Evolutionary conservation across 2,113 vertebrate species (phyloP).

Genomic region (Trinectes maculatus): DNA sequence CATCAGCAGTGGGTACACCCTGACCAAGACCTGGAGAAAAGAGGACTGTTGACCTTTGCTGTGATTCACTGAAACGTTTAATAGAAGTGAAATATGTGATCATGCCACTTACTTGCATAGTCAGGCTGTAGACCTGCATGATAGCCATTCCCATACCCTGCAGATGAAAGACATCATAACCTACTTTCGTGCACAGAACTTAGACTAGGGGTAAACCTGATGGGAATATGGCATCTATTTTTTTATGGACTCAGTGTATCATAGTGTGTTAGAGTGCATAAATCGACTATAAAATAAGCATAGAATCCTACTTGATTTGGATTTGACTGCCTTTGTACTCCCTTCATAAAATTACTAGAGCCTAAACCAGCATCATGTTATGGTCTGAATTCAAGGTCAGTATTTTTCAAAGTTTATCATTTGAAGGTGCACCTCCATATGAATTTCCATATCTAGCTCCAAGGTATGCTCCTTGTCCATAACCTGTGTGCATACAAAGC

Average conservation of each 20-base stretch:
- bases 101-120: slow-evolving; percentile 55
- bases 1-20: slow-evolving; percentile 30
- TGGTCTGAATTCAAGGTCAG: neutral
- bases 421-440: slow-evolving; percentile 44
- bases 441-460: slow-evolving; percentile 59
- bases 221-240: neutral
- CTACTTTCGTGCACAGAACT: neutral
- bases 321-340: slow-evolving; percentile 44
- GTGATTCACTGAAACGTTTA: neutral
- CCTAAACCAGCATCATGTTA: neutral
- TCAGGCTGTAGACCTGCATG: slow-evolving; percentile 58
- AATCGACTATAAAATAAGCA: neutral
- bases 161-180: slow-evolving; percentile 10
- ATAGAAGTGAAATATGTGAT: neutral
- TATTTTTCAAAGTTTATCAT: neutral
- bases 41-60: neutral
- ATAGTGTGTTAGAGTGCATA: neutral
- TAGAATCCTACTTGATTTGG: slow-evolving; percentile 34
- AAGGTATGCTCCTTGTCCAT: slow-evolving; percentile 54
- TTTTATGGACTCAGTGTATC: neutral
- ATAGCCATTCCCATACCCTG: slow-evolving; percentile 63
- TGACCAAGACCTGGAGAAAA: slow-evolving; percentile 49
- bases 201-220: neutral
- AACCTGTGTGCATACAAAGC: slow-evolving; percentile 48
- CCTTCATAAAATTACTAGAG: slow-evolving; percentile 1